Conservation (phyloP, 35 echinoderm and acorn worm genomes). For the Ptychodera flava region DNA sequence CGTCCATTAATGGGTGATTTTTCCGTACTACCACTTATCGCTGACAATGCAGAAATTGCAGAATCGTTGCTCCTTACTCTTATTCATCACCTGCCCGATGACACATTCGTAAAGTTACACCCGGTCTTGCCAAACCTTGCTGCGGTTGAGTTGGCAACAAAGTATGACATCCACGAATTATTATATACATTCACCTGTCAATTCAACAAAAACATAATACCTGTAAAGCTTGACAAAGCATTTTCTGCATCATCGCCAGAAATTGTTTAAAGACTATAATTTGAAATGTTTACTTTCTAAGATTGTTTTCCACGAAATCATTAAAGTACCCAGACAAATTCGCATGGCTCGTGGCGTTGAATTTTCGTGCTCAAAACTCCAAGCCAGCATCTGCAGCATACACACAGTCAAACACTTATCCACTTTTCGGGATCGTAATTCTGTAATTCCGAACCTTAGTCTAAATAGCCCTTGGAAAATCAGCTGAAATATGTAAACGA, state of each 20-base stretch:
- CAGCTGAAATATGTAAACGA: too few relatives aligned
- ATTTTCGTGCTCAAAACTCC: too few relatives aligned
- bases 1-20: not conserved
- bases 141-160: not conserved
- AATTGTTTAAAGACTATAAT: too few relatives aligned
- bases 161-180: not conserved
- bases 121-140: not conserved
- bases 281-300: too few relatives aligned
- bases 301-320: too few relatives aligned
- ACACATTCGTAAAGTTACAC: not conserved
- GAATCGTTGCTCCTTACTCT: not conserved
- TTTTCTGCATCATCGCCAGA: not conserved
- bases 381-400: too few relatives aligned
- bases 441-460: too few relatives aligned
- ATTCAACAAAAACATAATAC: not conserved
- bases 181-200: not conserved
- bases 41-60: not conserved
- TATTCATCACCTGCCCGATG: not conserved
- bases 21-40: not conserved
- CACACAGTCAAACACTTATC: too few relatives aligned
- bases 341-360: too few relatives aligned
- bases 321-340: too few relatives aligned
- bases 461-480: too few relatives aligned
- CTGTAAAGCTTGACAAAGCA: not conserved
- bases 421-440: too few relatives aligned